A percentile compares a stretch with the other conserved stretches of the same genome.
Evolutionary conservation across 2,888 invertebrate genomes (phyloP).

Genomic region (Tiliacea aurago): DNA sequence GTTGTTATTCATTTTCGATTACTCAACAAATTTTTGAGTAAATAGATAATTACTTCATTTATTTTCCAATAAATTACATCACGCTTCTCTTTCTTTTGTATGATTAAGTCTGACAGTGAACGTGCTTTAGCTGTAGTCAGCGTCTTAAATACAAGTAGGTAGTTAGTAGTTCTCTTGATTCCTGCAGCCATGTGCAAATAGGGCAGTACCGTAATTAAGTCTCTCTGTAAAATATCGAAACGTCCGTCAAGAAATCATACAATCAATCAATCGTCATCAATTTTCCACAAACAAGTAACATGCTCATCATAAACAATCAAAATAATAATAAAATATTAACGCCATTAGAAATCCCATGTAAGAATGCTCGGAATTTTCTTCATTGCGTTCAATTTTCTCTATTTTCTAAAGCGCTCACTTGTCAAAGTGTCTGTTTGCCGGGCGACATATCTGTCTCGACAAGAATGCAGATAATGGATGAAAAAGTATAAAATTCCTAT

Average conservation of each 20-base stretch:
- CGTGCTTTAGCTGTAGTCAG: no score
- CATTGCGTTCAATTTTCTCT: constrained; percentile 77
- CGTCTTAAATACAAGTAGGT: no score
- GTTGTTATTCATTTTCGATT: no score
- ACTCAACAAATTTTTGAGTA: no score
- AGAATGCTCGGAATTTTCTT: constrained; percentile 79
- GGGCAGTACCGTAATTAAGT: not conserved
- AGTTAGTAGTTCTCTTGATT: no score
- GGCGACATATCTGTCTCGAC: constrained; percentile 76
- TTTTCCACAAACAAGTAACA: not conserved
- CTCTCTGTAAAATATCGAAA: not conserved
- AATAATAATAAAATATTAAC: constrained; percentile 27
- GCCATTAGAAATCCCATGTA: constrained; percentile 62
- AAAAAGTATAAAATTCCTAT: constrained; percentile 89
- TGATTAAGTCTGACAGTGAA: no score
- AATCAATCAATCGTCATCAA: no score
- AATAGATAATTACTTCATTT: no score
- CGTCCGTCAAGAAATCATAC: not conserved
- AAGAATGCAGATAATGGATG: constrained; percentile 84
- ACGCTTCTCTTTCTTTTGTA: no score
- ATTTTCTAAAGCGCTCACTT: constrained; percentile 77
- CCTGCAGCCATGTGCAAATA: not conserved
- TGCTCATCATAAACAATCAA: constrained; percentile 1
- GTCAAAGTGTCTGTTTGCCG: constrained; percentile 74
- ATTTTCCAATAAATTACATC: no score